These are phyloP conservation scores for Tenualosa ilisha DNA, from an alignment of 2,797 vertebrate genomes.

Conservation along the genomic window DNA sequence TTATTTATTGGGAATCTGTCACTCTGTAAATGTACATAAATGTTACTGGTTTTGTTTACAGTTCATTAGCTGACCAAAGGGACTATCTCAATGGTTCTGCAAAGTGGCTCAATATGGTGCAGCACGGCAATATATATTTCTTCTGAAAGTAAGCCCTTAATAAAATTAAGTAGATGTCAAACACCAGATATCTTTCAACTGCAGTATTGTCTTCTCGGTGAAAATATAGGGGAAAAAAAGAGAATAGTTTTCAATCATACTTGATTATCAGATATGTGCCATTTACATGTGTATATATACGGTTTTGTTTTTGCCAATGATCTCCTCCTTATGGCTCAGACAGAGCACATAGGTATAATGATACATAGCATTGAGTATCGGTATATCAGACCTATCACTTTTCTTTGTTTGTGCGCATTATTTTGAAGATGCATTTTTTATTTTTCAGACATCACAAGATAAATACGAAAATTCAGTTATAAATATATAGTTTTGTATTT, in stretches of 20 bases:
- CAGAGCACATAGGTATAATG: conserved; percentile 63
- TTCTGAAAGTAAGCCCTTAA: conserved; percentile 16
- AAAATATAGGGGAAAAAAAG: conserved; percentile 59
- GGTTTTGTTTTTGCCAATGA: conserved; percentile 70
- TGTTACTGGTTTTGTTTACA: conserved; percentile 96
- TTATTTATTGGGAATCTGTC: conserved; percentile 98
- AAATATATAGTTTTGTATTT: conserved; percentile 99
- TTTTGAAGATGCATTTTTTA: conserved; percentile 83
- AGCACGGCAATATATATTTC: conserved; percentile 53
- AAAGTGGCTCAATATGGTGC: conserved; percentile 67
- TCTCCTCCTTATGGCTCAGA: conserved; percentile 69
- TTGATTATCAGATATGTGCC: conserved; percentile 77
- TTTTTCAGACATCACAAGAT: conserved; percentile 96
- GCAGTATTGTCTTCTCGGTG: conserved; percentile 20
- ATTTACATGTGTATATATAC: conserved; percentile 66
- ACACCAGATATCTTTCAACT: conserved; percentile 23
- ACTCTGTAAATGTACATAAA: conserved; percentile 87
- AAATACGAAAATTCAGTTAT: conserved; percentile 98
- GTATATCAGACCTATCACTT: conserved; percentile 67
- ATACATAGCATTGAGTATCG: conserved; percentile 67
- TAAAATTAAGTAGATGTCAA: conserved; percentile 12
- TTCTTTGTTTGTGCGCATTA: conserved; percentile 61
- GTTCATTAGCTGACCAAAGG: conserved; percentile 96
- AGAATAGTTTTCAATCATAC: conserved; percentile 61
- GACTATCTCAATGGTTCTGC: conserved; percentile 79